phyloP scores from a whole-genome alignment of 2,888 invertebrate genomes.

The Muschampia plurimacula region DNA sequence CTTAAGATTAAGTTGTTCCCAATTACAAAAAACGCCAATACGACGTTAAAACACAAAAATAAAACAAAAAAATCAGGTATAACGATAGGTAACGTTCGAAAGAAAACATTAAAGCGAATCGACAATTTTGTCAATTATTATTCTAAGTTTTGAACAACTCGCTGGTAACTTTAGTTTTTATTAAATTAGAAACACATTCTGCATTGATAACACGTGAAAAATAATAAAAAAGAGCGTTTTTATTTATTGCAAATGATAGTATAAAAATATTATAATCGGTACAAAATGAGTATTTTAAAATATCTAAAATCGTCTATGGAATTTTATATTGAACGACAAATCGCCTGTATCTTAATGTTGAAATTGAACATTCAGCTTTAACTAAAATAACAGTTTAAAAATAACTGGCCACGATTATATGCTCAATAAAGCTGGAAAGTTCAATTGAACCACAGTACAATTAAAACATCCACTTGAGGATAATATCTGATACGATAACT shows the following conservation, averaged over 20 bases:
- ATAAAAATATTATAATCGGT: conserved; percentile 47
- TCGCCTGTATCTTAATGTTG: conserved; percentile 40
- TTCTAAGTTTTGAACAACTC: conserved; percentile 78
- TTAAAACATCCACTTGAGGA: conserved; percentile 58
- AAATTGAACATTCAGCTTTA: conserved; percentile 60
- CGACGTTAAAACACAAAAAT: conserved; percentile 65
- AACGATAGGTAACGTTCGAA: conserved; percentile 81
- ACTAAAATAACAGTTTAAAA: conserved; percentile 74
- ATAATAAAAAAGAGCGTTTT: conserved; percentile 14
- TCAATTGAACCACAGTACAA: conserved; percentile 54
- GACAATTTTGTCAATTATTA: conserved; percentile 65
- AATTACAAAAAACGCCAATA: conserved; percentile 73
- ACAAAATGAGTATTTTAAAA: conserved; percentile 64
- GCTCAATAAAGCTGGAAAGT: conserved; percentile 65
- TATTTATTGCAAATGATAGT: conserved; percentile 42
- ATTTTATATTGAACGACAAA: conserved; percentile 41
- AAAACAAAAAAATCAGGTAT: conserved; percentile 78
- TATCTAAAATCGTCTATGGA: conserved; percentile 41
- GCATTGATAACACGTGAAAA: conserved; percentile 40
- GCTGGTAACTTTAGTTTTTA: conserved; percentile 81
- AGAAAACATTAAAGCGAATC: conserved; percentile 76
- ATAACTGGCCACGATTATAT: conserved; percentile 83
- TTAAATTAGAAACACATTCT: conserved; percentile 59
- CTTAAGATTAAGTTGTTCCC: conserved; percentile 84
- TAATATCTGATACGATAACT: conserved; percentile 61